These are phyloP conservation scores for Samia ricini DNA, from an alignment of 1,140 invertebrate species.

Conservation along the genomic window DNA sequence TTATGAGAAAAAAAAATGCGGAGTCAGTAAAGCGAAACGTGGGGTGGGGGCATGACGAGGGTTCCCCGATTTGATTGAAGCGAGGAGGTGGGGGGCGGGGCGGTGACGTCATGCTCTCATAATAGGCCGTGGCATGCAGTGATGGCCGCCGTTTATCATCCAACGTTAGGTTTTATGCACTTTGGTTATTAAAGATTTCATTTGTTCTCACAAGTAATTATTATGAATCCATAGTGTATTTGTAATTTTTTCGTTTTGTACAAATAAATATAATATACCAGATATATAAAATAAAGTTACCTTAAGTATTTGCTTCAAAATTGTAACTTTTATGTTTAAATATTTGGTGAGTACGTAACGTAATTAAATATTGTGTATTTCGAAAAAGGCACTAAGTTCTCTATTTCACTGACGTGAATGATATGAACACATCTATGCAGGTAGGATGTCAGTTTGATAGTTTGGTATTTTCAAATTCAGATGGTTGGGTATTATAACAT, in stretches of 20 bases:
- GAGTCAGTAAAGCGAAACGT: constrained; percentile 73
- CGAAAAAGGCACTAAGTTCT: no score
- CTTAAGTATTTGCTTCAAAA: no score
- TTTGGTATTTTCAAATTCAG: no score
- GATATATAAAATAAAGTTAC: no score
- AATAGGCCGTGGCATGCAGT: constrained; percentile 74
- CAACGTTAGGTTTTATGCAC: constrained; percentile 52
- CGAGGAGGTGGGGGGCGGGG: constrained; percentile 67
- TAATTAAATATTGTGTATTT: no score
- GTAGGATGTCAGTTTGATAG: no score
- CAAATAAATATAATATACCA: not conserved
- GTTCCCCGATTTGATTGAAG: constrained; percentile 75
- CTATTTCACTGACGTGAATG: no score
- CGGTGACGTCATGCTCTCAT: constrained; percentile 75
- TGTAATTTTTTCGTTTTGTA: not conserved
- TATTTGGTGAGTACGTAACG: no score
- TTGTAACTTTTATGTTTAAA: no score
- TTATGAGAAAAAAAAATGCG: constrained; percentile 75
- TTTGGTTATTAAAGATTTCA: constrained; percentile 42
- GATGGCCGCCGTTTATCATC: constrained; percentile 75
- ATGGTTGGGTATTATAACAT: no score
- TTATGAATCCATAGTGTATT: not conserved
- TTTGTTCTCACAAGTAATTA: not conserved
- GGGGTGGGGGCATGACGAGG: constrained; percentile 73
- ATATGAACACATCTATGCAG: no score